Percentiles rank a stretch among this genome's conserved stretches.
phyloP scores from a whole-genome alignment of 2,888 invertebrate genomes.

The Andrena camellia region DNA sequence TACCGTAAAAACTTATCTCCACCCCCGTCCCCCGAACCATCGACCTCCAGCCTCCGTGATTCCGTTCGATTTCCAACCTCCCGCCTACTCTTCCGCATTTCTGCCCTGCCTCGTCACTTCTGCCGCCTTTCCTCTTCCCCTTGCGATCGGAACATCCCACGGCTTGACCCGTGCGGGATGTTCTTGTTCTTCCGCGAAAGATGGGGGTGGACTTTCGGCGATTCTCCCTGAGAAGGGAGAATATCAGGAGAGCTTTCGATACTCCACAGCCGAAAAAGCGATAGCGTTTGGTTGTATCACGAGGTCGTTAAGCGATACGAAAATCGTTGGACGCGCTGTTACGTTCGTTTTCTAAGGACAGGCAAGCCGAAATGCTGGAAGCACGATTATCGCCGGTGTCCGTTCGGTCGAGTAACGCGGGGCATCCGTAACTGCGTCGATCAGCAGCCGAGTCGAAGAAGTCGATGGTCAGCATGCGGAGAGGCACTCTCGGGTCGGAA shows the following conservation, averaged over 20 bases:
- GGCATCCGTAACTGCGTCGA: constrained; percentile 4
- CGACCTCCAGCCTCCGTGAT: constrained; percentile 73
- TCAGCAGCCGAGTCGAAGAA: constrained; percentile 36
- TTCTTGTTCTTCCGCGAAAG: not conserved
- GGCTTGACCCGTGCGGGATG: not conserved
- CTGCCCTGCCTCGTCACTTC: constrained; percentile 44
- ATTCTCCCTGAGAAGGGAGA: not conserved
- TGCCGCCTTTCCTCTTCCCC: constrained; percentile 15
- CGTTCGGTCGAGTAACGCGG: not conserved
- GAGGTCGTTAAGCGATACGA: too few species aligned
- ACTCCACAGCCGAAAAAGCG: too few species aligned
- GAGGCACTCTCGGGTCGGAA: constrained; percentile 67
- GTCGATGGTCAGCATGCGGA: constrained; percentile 53
- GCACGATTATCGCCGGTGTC: not conserved
- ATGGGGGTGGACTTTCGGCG: not conserved
- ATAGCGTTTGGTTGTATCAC: too few species aligned
- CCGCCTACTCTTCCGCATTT: constrained; percentile 51
- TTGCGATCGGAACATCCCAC: constrained; percentile 14
- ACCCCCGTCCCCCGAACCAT: constrained; percentile 64
- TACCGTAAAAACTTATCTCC: constrained; percentile 82
- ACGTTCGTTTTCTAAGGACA: too few species aligned
- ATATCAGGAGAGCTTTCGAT: too few species aligned
- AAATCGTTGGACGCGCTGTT: too few species aligned
- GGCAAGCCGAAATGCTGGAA: not conserved
- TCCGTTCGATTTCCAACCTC: constrained; percentile 74